Percentiles rank a stretch among this genome's conserved stretches.
Conservation (phyloP, 35 echinoderm and acorn worm species). For the Hemicentrotus pulcherrimus region DNA sequence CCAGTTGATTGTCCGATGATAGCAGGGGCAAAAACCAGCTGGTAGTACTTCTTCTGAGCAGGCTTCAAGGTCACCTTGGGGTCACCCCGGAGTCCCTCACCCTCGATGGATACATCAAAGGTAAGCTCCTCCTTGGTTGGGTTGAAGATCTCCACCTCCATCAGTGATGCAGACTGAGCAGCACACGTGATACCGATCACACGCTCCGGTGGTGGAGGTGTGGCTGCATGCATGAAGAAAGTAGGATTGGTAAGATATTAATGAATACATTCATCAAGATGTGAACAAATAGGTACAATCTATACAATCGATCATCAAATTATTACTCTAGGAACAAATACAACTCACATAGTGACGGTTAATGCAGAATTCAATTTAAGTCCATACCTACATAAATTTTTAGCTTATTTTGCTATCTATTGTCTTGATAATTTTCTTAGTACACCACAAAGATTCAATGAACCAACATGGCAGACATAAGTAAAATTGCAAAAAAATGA, state of each 20-base stretch:
- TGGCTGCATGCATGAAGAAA: background rate
- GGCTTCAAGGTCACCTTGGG: conserved; percentile 63
- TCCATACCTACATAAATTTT: no score
- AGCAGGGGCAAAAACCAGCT: conserved; percentile 85
- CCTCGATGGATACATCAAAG: conserved; percentile 82
- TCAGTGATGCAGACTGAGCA: conserved; percentile 90
- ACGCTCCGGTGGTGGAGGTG: conserved; percentile 67
- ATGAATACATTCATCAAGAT: background rate
- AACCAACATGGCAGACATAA: no score
- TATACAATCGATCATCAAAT: background rate
- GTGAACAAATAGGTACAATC: background rate
- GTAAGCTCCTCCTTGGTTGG: conserved; percentile 71
- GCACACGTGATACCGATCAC: conserved; percentile 72
- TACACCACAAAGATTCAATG: no score
- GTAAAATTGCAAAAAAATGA: no score
- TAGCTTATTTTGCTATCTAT: no score
- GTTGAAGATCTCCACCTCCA: conserved; percentile 94
- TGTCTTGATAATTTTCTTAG: no score
- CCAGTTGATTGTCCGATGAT: conserved; percentile 75
- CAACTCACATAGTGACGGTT: background rate
- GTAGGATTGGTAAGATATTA: background rate
- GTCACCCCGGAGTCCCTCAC: conserved; percentile 76
- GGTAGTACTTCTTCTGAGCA: conserved; percentile 85
- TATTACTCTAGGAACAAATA: background rate
- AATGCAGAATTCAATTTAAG: no score